Base-by-base conservation (phyloP, 2,797 vertebrate species). In the Brachyalestes nurse region DNA sequence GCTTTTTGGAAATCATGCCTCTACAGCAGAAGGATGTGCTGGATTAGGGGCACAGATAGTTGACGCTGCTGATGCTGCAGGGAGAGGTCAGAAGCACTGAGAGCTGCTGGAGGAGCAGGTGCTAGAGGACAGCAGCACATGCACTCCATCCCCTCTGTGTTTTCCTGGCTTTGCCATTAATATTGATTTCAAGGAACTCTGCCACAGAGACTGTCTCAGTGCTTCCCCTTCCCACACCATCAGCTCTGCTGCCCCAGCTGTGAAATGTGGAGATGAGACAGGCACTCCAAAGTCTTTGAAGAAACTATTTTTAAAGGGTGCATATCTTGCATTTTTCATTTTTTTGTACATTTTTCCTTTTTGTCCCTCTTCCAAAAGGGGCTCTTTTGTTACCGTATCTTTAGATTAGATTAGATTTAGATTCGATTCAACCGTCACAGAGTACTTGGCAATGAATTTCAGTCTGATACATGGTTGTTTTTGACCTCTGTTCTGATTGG, bases 161-260 rank as follows among this genome's bases (percentile, higher is more conserved):
- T 64, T 72, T 65, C 19, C 28, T 38, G 21, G 42, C 1, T 34
- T 45, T 58, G 42, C 23, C 16, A 8, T 5, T 13, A 25, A 6
- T 12, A 14, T 6, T 73, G 19, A 60, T 58, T 73, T 73, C 19
- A 12, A 73, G 55, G 71, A 73, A 72, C 57, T 55, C 34, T 67
- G 65, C 28, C 55, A 73, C 6, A 28, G 70, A 12, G 16, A 51
- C 9, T 25, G 47, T 19, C 40, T 57, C 45, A 57, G 7, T 16
- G 40, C 16, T 8, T 10, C 12, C 12, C 79, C 42, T 67, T 25
- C 45, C 6, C 40, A 45, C 13, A 5, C 57, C 13, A 5, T 13
- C 1, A 55, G 49, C 4, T 21, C 34, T 55, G 16, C 10, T 45
- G 53, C 10, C 2, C 34, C 16, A 3, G 42, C 25, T 25, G 40